phyloP scores from a whole-genome alignment of 2,113 vertebrate species.

The Emydocephalus ijimae region DNA sequence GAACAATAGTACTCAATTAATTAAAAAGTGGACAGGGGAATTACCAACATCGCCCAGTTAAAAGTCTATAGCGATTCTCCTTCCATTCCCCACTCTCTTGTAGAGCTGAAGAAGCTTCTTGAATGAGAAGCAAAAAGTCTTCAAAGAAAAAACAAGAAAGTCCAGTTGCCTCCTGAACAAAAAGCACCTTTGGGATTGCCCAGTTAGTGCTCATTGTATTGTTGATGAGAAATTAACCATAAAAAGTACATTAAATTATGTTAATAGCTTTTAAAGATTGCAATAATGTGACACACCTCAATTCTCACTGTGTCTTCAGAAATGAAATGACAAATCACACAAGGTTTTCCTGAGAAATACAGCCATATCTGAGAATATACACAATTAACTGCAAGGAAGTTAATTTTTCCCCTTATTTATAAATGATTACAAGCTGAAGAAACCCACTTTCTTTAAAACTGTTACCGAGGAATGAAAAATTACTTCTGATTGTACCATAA shows the following conservation, averaged over 20 bases:
- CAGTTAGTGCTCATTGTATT: neutral
- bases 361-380: neutral
- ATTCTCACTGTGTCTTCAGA: neutral
- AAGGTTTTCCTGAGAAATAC: conserved; percentile 14
- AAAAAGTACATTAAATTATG: neutral
- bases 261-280: neutral
- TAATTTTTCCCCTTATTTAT: neutral
- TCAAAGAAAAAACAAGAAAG: too few species aligned
- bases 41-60: neutral
- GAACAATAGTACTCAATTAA: neutral
- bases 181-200: too few species aligned
- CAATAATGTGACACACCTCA: neutral
- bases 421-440: conserved; percentile 29
- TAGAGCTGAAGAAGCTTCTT: too few species aligned
- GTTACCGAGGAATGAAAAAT: conserved; percentile 46
- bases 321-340: neutral
- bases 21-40: neutral
- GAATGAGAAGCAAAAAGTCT: too few species aligned
- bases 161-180: too few species aligned
- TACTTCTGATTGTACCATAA: conserved; percentile 40
- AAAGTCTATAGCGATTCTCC: too few species aligned
- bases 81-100: too few species aligned
- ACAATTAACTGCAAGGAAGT: conserved; percentile 22
- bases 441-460: conserved; percentile 42
- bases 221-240: neutral